Evolutionary conservation across 2,888 invertebrate genomes (phyloP), one percentile per base, ranked within the genome.

Genomic region (Homarus gammarus): DNA sequence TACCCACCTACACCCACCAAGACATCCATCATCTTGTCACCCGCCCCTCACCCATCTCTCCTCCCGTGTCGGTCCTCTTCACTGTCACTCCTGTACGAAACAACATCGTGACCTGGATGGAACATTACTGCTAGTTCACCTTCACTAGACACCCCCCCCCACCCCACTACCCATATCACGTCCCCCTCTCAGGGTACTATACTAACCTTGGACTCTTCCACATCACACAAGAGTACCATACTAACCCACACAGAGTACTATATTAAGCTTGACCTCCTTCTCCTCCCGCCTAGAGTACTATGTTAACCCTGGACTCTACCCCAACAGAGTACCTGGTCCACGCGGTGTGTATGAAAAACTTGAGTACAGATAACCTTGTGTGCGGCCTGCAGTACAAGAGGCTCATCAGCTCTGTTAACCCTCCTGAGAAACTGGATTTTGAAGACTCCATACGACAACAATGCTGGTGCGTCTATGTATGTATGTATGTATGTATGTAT

Each of bases 261-360:
- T n/a, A n/a, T n/a, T n/a, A n/a, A n/a, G n/a, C 33, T 70, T 15
- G 3, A 31, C 27, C 44, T 27, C 49, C n/a, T 31, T 5, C 82
- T 31, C 8, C 6, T 5, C 8, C 3, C n/a, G n/a, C n/a, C n/a
- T n/a, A n/a, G n/a, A n/a, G n/a, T 12, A 5, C 44, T 12, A 12
- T 44, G 44, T 12, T 44, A 44, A 44, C 44, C 44, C 44, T 44
- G 5, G 44, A 8, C 44, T 68, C 68, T 31, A n/a, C n/a, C 44
- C 33, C 33, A 18, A 3, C 91, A 91, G 91, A 84, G 61, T 91
- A 91, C 88, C 87, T 75, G 77, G 61, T 81, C 6, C 85, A 91
- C 70, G 90, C 90, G n/a, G 82, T 90, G 0, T 91, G 91, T 72
- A 91, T 91, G 91, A 89, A 79, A 72, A 91, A 90, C 84, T 84